A percentile compares a stretch with the other conserved stretches of the same genome.
phyloP scores from a whole-genome alignment of 2,888 invertebrate species.

The Zelleria hepariella region DNA sequence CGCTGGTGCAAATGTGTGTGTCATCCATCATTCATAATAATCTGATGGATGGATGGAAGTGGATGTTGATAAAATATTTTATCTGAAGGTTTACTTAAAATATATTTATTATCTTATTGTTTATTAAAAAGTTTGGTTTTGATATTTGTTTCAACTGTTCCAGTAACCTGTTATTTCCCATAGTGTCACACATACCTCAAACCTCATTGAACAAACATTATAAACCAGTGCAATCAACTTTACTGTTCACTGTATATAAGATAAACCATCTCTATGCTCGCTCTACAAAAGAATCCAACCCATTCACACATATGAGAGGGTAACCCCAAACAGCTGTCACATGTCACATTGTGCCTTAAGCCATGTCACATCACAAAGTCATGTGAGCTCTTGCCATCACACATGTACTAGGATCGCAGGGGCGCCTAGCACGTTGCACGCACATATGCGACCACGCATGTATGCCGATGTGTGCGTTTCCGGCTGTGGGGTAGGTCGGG shows the following conservation, averaged over 20 bases:
- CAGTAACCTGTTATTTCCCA: too few species aligned
- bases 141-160: too few species aligned
- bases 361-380: conserved; percentile 41
- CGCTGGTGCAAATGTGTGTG: not conserved
- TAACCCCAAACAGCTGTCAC: not conserved
- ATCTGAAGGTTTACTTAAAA: too few species aligned
- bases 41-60: too few species aligned
- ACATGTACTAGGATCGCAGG: conserved; percentile 58
- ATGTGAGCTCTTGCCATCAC: conserved; percentile 64
- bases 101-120: too few species aligned
- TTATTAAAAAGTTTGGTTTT: too few species aligned
- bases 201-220: too few species aligned
- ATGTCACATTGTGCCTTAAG: conserved; percentile 11
- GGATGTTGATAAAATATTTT: too few species aligned
- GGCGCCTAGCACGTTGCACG: conserved; percentile 24
- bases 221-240: too few species aligned
- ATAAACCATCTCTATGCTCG: not conserved
- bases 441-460: conserved; percentile 29
- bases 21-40: not conserved
- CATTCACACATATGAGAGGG: not conserved
- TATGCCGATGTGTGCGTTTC: conserved; percentile 24
- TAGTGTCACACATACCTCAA: too few species aligned
- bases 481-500: conserved; percentile 21
- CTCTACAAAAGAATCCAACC: not conserved
- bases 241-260: too few species aligned